Evolutionary conservation across 1,140 invertebrate genomes (phyloP), one percentile per base, ranked within the genome.

Genomic region (Drosophila orosa): DNA sequence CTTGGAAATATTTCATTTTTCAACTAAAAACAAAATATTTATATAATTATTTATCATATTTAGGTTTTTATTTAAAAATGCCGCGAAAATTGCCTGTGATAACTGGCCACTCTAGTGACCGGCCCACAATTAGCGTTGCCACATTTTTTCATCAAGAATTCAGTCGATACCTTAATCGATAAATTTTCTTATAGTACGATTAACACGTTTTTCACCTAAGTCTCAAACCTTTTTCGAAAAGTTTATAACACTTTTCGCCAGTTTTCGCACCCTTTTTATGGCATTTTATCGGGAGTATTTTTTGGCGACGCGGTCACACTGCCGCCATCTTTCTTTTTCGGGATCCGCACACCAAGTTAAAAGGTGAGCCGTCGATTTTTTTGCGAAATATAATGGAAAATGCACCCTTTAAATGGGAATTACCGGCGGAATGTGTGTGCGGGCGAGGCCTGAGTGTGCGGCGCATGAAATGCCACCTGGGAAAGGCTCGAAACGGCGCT

Each of bases 301-400:
- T 42, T 19, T 19, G 9, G 9, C n/a, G 17, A 7, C 6, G 17
- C 40, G 29, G 54, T 22, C 55, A 65, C 54, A 27, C 44, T 25
- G 27, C 37, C 54, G 62, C 83, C 90, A 90, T 84, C 59, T 90
- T 91, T 91, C 90, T 91, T 91, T 91, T 91, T 91, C 84, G 86
- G 74, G 84, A 89, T 91, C 81, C 81, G 72, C 85, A 90, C 81
- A 61, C 57, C 33, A 44, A 91, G 90, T 91, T 84, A 91, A 77
- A 80, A 91, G 90, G 90, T 91, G 75, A 77, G 74, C 76, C 54
- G 61, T 47, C 35, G 42, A 47, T 68, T 74, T 71, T 71, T 72
- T 78, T 74, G 50, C 54, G 31, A 80, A 87, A 67, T 68, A 69
- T 60, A 54, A 73, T 60, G 22, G 0, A 52, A 74, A 71, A 84